Evolutionary conservation across 2,113 vertebrate species (phyloP).

Genomic region (Origma solitaria): DNA sequence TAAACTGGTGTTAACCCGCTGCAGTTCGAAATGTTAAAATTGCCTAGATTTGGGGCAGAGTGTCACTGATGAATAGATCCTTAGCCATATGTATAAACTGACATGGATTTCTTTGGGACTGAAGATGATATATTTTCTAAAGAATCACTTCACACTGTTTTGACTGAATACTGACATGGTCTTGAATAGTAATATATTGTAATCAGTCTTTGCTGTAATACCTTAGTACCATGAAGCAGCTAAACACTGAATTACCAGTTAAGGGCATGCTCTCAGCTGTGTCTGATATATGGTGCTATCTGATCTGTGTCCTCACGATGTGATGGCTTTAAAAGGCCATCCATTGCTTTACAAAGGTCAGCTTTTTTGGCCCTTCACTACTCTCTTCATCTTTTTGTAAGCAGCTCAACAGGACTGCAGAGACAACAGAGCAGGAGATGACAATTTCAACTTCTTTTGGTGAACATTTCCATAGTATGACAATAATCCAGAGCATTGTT

Average conservation of each 20-base stretch:
- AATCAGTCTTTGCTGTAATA: conserved; percentile 19
- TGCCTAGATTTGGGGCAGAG: background rate
- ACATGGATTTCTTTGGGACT: background rate
- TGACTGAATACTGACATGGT: conserved; percentile 30
- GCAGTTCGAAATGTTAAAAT: conserved; percentile 14
- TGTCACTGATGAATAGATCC: background rate
- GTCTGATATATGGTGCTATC: background rate
- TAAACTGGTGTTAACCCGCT: conserved; percentile 34
- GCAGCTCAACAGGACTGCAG: background rate
- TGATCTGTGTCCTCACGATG: background rate
- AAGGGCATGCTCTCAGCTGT: background rate
- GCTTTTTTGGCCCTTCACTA: background rate
- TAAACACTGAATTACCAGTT: background rate
- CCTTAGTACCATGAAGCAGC: background rate
- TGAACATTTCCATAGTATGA: background rate
- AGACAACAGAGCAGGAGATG: background rate
- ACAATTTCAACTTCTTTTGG: background rate
- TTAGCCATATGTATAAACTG: background rate
- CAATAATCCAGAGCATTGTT: background rate
- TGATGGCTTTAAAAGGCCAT: background rate
- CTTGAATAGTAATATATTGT: conserved; percentile 25
- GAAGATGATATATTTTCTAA: background rate
- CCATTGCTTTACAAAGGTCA: background rate
- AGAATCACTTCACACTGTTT: conserved; percentile 9
- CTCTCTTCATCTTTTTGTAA: background rate